phyloP scores from a whole-genome alignment of 1,140 invertebrate genomes.

The Monomorium pharaonis region DNA sequence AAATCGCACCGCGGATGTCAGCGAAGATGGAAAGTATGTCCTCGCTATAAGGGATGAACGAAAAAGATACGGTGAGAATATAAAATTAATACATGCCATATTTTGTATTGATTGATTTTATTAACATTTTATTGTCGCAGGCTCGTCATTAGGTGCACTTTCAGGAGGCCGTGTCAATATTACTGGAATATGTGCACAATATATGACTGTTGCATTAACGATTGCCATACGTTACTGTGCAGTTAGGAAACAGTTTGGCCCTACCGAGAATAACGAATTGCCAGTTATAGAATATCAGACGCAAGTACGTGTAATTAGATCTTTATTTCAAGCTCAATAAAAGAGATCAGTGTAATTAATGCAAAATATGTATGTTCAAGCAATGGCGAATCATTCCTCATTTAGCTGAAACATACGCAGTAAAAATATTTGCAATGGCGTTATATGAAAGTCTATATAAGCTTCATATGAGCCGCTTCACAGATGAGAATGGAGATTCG shows the following conservation, averaged over 20 bases:
- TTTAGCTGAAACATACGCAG: slow-evolving; percentile 92
- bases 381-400: slow-evolving; percentile 97
- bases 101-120: neutral
- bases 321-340: neutral
- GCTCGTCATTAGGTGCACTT: slow-evolving; percentile 93
- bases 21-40: slow-evolving; percentile 92
- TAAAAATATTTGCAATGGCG: slow-evolving; percentile 89
- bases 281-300: slow-evolving; percentile 96
- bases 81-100: neutral
- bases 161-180: slow-evolving; percentile 93
- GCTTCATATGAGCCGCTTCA: slow-evolving; percentile 74
- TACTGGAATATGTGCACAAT: slow-evolving; percentile 89
- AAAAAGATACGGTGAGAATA: slow-evolving; percentile 88
- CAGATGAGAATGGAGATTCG: slow-evolving; percentile 56
- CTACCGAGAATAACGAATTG: slow-evolving; percentile 88
- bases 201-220: slow-evolving; percentile 90
- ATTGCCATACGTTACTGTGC: slow-evolving; percentile 97
- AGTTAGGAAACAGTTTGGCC: slow-evolving; percentile 95
- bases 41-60: slow-evolving; percentile 91
- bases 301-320: slow-evolving; percentile 84
- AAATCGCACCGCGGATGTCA: slow-evolving; percentile 95
- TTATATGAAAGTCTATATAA: slow-evolving; percentile 74
- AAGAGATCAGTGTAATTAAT: slow-evolving; percentile 26
- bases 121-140: slow-evolving; percentile 84
- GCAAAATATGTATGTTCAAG: slow-evolving; percentile 81